Conservation (phyloP, 2,113 vertebrate genomes). For the Pygoscelis antarcticus region DNA sequence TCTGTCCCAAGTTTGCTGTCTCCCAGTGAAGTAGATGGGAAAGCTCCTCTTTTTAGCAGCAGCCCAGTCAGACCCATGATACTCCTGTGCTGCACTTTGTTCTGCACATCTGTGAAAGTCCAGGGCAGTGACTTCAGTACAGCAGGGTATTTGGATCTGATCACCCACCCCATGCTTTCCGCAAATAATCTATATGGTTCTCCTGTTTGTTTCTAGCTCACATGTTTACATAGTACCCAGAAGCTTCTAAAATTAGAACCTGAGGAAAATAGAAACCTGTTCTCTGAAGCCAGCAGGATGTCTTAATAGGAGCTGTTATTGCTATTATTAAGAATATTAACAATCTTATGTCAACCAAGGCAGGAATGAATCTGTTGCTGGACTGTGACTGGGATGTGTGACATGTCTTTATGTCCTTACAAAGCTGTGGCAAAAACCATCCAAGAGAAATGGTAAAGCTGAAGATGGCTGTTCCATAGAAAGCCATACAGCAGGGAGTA, state of each 20-base stretch:
- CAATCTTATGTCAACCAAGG: background rate
- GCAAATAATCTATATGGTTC: background rate
- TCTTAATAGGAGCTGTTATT: constrained; percentile 4
- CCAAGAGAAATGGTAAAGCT: background rate
- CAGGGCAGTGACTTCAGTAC: background rate
- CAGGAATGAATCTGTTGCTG: background rate
- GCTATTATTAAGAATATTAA: constrained; percentile 26
- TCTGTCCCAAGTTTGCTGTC: background rate
- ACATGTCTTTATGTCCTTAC: background rate
- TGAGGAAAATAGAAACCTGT: constrained; percentile 6
- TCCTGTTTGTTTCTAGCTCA: background rate
- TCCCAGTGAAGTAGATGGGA: background rate
- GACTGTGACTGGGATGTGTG: background rate
- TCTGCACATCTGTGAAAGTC: background rate
- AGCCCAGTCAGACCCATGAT: background rate
- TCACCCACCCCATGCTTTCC: background rate
- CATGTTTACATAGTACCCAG: background rate
- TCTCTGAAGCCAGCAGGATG: constrained; percentile 3
- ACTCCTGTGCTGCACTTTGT: background rate
- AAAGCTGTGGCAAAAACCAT: background rate
- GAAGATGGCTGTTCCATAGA: background rate
- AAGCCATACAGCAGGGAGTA: background rate
- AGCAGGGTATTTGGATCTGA: background rate
- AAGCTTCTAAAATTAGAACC: constrained; percentile 34
- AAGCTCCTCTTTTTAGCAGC: background rate